Evolutionary conservation across 23 tunicate species (phyloP), one percentile per base, ranked within the genome.

Genomic region (Clavelina lepadiformis): DNA sequence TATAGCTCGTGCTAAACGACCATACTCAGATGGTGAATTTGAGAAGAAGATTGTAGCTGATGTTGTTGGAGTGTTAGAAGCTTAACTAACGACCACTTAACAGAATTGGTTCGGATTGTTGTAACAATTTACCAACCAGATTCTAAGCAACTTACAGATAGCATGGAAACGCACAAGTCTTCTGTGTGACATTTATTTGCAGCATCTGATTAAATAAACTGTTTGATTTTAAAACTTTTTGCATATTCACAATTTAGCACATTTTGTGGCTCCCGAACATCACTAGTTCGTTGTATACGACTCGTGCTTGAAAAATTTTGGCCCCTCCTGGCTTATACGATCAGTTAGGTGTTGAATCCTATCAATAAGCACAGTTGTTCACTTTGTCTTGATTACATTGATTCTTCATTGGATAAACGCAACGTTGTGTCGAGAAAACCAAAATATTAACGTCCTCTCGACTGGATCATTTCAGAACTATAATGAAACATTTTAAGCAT

Each of bases 1-100:
- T 53, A 53, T 53, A 8, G 59, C 21, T 53, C 59, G 59, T 53
- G 59, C 59, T 11, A 53, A 53, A 44, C 49, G 49, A n/a, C 21
- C 59, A 53, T 53, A 53, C 22, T 53, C 20, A 8, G 21, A 11
- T n/a, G 59, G 59, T n/a, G n/a, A n/a, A n/a, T n/a, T n/a, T n/a
- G n/a, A n/a, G n/a, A n/a, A n/a, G n/a, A n/a, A n/a, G n/a, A n/a
- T n/a, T n/a, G n/a, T n/a, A n/a, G n/a, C n/a, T n/a, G n/a, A n/a
- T n/a, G n/a, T n/a, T n/a, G n/a, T n/a, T n/a, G n/a, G n/a, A n/a
- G n/a, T n/a, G n/a, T n/a, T 41, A 15, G 49, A 41, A 41, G 49
- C 15, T 41, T 41, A 41, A 41, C 49, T 41, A 41, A 41, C 49
- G 15, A 41, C 49, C 15, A 41, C 49, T 41, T 41, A 41, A 15